phyloP scores from a whole-genome alignment of 1,140 invertebrate genomes.

The Cecropterus lyciades region DNA sequence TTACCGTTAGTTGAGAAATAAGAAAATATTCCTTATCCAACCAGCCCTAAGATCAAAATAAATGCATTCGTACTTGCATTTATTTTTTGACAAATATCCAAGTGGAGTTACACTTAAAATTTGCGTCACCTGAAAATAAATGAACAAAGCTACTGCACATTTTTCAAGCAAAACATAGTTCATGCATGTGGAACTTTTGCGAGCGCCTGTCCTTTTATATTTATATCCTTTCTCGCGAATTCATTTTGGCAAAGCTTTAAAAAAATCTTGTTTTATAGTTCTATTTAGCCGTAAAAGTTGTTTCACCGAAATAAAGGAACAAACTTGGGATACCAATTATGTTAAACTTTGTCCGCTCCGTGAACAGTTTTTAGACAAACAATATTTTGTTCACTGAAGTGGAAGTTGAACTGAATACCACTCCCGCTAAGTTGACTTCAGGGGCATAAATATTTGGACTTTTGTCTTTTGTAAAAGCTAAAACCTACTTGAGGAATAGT shows the following conservation, averaged over 20 bases:
- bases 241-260: slow-evolving; percentile 32
- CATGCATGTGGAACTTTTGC: slow-evolving; percentile 29
- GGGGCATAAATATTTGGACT: too few species aligned
- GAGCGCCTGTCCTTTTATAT: slow-evolving; percentile 22
- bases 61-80: neutral
- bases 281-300: slow-evolving; percentile 21
- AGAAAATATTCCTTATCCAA: too few species aligned
- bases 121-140: slow-evolving; percentile 21
- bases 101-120: slow-evolving; percentile 10
- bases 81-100: slow-evolving; percentile 17
- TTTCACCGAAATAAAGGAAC: slow-evolving; percentile 18
- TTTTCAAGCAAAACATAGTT: slow-evolving; percentile 26
- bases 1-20: too few species aligned
- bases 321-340: slow-evolving; percentile 13
- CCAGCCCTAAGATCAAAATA: too few species aligned
- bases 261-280: slow-evolving; percentile 28
- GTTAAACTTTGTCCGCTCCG: neutral
- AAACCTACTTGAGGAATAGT: too few species aligned
- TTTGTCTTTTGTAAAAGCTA: too few species aligned
- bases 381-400: too few species aligned
- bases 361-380: neutral
- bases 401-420: too few species aligned
- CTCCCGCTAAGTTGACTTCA: too few species aligned
- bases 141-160: slow-evolving; percentile 11
- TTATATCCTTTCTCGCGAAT: slow-evolving; percentile 33